Percentiles rank a stretch among this genome's conserved stretches.
These are phyloP conservation scores for Hormaphis cornu DNA, from an alignment of 1,140 invertebrate genomes.

Conservation along the genomic window DNA sequence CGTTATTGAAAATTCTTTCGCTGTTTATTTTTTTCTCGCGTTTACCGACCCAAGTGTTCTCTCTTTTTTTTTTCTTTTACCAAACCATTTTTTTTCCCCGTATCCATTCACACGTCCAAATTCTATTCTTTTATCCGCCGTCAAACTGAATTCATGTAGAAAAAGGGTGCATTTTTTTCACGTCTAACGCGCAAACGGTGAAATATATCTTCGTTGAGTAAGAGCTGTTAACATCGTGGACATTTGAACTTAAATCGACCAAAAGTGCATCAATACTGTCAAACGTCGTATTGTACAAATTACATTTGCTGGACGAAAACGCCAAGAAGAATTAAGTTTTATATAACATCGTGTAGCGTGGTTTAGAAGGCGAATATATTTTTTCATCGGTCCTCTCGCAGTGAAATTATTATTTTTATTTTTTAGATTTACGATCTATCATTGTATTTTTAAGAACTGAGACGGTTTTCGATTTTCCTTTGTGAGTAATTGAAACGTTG, in stretches of 20 bases:
- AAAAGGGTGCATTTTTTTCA: background rate
- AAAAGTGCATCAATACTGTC: background rate
- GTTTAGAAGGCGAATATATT: no score
- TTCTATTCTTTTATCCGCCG: background rate
- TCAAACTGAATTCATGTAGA: background rate
- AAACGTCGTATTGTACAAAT: no score
- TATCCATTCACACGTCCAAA: background rate
- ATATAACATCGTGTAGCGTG: no score
- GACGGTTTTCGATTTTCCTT: no score
- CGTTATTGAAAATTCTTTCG: conserved; percentile 31
- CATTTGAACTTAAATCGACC: background rate
- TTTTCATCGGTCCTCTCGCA: no score
- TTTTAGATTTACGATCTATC: no score
- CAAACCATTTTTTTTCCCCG: background rate
- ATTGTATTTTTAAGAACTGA: no score
- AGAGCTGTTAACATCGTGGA: background rate
- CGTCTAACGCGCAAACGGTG: background rate
- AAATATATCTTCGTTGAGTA: conserved; percentile 8
- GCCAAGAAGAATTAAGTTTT: no score
- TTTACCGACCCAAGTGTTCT: background rate
- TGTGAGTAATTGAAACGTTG: no score
- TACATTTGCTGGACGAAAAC: no score
- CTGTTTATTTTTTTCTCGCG: background rate
- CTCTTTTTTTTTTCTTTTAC: background rate
- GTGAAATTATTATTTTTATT: no score